Base-by-base conservation (phyloP, 1,140 invertebrate species). In the Chironomus striatipennis region DNA sequence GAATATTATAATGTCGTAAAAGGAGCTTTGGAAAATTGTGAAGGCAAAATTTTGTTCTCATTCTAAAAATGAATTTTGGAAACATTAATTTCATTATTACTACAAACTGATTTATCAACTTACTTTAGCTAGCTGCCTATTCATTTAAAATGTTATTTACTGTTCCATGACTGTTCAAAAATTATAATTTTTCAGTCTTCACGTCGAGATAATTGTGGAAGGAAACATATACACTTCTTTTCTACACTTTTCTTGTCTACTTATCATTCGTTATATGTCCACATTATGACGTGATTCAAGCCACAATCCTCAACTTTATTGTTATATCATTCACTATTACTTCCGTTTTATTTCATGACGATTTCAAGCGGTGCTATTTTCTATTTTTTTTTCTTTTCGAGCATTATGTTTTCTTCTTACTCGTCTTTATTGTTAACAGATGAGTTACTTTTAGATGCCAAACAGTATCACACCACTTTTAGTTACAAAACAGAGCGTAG, bases 291-390 rank as follows among this genome's bases (percentile, higher is more conserved):
- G 47, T 57, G 47, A 57, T 57, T 57, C 47, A 57, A 57, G 47
- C 12, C 24, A 34, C 24, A 57, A 12, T 15, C n/a, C 47, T n/a
- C 47, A 57, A 57, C 47, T 57, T 57, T 57, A 57, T 57, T 70
- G 17, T 20, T 70, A 21, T 70, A 21, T 70, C 20, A 70, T 18
- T 70, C 20, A 21, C 17, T 70, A 70, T 70, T 70, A 70, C 65
- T 70, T 70, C 65, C 65, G 65, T 70, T 70, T 70, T 21, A 70
- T 70, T 70, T 70, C 65, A 17, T 70, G 65, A 70, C 18, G 65
- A 70, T 18, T 9, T 57, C 47, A 21, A 70, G 20, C 65, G 17
- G 65, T 21, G n/a, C 20, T 70, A 34, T 70, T 20, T 18, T 10
- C 20, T 4, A 70, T 18, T 18, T 67, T 67, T 20, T 18, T 67